These are phyloP conservation scores for Nephrocerus scutellatus DNA, from an alignment of 2,888 invertebrate species.

Conservation along the genomic window DNA sequence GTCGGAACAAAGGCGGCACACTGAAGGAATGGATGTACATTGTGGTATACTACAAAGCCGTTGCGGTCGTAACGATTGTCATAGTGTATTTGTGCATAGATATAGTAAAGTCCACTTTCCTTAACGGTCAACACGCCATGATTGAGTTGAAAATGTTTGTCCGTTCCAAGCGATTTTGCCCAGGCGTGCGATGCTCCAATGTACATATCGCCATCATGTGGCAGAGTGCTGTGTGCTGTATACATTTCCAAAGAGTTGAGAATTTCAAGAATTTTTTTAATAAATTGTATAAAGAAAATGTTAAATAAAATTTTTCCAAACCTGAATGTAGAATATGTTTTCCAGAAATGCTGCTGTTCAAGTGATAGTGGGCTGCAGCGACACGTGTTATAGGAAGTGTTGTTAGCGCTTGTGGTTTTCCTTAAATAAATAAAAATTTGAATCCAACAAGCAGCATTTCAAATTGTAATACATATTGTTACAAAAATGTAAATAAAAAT, in stretches of 20 bases:
- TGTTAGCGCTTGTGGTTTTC: constrained; percentile 14
- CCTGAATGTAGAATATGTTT: constrained; percentile 23
- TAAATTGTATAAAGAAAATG: too few species aligned
- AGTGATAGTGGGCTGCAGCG: constrained; percentile 40
- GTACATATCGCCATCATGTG: constrained; percentile 40
- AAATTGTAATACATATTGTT: background rate
- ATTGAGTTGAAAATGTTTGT: constrained; percentile 55
- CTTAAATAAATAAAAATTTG: constrained; percentile 8
- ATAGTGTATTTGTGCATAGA: constrained; percentile 76
- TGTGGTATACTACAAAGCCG: constrained; percentile 65
- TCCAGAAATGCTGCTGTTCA: constrained; percentile 33
- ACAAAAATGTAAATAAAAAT: too few species aligned
- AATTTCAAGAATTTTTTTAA: too few species aligned
- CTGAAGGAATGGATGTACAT: constrained; percentile 59
- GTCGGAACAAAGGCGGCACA: constrained; percentile 65
- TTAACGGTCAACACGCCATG: constrained; percentile 62
- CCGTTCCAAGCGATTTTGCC: constrained; percentile 57
- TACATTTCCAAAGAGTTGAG: too few species aligned
- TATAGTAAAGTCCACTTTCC: constrained; percentile 66
- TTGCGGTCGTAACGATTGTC: constrained; percentile 69
- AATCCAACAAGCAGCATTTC: constrained; percentile 1
- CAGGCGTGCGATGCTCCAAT: constrained; percentile 45
- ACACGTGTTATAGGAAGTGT: constrained; percentile 7
- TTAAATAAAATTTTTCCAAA: too few species aligned
- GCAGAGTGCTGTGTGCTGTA: too few species aligned